Evolutionary conservation across 2,797 vertebrate genomes (phyloP), one percentile per base, ranked within the genome.

Genomic region (Galaxias olidus): DNA sequence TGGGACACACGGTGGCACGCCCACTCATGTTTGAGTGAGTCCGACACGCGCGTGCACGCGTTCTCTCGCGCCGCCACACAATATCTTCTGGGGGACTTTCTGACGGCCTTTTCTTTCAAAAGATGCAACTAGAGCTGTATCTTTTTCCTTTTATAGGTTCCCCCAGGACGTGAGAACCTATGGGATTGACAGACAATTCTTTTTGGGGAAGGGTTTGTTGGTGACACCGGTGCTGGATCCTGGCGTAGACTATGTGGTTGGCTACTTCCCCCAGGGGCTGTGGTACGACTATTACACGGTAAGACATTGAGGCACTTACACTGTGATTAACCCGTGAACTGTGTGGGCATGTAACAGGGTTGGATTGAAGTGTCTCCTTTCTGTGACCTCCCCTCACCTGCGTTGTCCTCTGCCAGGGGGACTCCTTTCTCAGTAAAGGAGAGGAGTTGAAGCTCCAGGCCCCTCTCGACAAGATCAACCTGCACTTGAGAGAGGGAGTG

Each of bases 221-320:
- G 91, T 96, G 63, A 95, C 94, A 0, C 95, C 95, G 0, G 94
- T 96, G 17, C 70, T 96, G 77, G 92, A 95, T 5, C 85, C 91
- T 0, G 89, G 87, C 0, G 89, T 86, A 4, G 77, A 90, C 50
- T 85, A 80, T 0, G 94, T 96, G 63, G 67, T 51, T 0, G 95
- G 92, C 45, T 96, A 96, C 1, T 73, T 96, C 66, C 94, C 95
- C 4, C 81, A 69, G 60, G 94, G 93, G 4, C 68, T 85, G 74
- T 96, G 95, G 95, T 96, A 93, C 0, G 93, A 96, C 82, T 94
- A 91, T 66, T 93, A 92, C 81, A 94, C 89, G 77, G 95, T 96
- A 74, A 92, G 93, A 30, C 30, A 30, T 2, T 6, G 30, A 30
- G 30, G 30, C 30, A 6, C 30, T 30, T 6, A 47, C 45, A 14